Base-by-base conservation (phyloP, 2,797 vertebrate genomes). In the Enteromius afrohamiltoni region DNA sequence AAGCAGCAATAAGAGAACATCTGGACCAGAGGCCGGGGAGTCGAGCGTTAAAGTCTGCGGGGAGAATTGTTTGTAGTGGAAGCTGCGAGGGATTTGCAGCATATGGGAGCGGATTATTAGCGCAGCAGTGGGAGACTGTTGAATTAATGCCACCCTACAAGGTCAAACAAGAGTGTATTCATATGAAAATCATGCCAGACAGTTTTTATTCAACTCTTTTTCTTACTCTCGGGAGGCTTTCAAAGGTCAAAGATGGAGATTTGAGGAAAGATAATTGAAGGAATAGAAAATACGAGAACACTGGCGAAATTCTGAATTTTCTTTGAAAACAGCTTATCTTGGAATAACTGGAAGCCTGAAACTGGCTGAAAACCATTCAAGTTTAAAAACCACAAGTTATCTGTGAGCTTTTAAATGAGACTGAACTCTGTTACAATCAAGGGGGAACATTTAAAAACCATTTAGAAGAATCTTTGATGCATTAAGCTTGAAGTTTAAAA, bases 21-120 rank as follows among this genome's bases (percentile, higher is more conserved):
- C 83, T 89, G 83, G 86, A 64, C 42, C 55, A 47, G 68, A 75
- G 37, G 69, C 64, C 42, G 47, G 34, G 71, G 85, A 82, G 42
- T 86, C 84, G 81, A 83, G 85, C 29, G 29, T 75, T 78, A 84
- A 84, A 62, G 86, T 58, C n/a, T 83, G 85, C 77, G 73, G 73
- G 88, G 90, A 86, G 85, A 70, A 80, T 85, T 87, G 81, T 89
- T 90, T 89, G 86, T 80, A 69, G 82, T 88, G 47, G 40, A 78
- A 78, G 82, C 87, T 85, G 70, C 77, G 53, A 69, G 77, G 70
- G 79, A 77, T 86, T 86, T 77, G 69, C 75, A 87, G 83, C 88
- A 88, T 79, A 88, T 73, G 86, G 84, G 79, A 26, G 21, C 16
- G 68, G 77, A 89, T 89, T 90, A 88, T 88, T 87, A 85, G 64